Percentiles rank a stretch among this genome's conserved stretches.
Conservation (phyloP, 2,888 invertebrate species). For the Drosophila subquinaria region DNA sequence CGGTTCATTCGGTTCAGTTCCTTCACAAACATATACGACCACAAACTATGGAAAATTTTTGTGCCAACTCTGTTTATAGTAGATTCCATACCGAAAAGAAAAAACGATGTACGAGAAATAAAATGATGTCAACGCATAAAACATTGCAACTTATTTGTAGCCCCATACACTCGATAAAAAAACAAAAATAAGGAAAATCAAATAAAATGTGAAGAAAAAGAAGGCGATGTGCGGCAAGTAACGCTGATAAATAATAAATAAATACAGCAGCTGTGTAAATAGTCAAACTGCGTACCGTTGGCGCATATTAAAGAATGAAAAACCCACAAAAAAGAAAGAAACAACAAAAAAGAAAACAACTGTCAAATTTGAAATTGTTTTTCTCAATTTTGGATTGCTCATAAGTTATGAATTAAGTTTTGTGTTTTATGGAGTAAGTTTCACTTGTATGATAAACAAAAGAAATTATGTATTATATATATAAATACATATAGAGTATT, state of each 20-base stretch:
- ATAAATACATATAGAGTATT: conserved; percentile 55
- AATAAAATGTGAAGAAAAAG: conserved; percentile 22
- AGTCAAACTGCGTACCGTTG: conserved; percentile 63
- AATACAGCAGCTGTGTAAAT: conserved; percentile 77
- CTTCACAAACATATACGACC: conserved; percentile 46
- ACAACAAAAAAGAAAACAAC: conserved; percentile 15
- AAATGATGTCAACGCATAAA: conserved; percentile 65
- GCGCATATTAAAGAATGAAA: conserved; percentile 47
- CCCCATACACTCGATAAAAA: conserved; percentile 27
- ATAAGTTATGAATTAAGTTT: conserved; percentile 33
- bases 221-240: conserved; percentile 32
- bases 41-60: conserved; percentile 53
- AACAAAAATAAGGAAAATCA: conserved; percentile 23
- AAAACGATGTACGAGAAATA: conserved; percentile 54
- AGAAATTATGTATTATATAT: conserved; percentile 46
- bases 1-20: conserved; percentile 69
- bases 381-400: conserved; percentile 33
- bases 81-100: conserved; percentile 31
- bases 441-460: conserved; percentile 72
- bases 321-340: conserved; percentile 23
- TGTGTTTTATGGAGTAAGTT: conserved; percentile 58
- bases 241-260: conserved; percentile 57
- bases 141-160: conserved; percentile 63
- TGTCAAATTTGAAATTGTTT: conserved; percentile 38
- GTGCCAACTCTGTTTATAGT: conserved; percentile 81